Conservation (phyloP, 1,140 invertebrate genomes). For the Akabosia matsudoensis region DNA sequence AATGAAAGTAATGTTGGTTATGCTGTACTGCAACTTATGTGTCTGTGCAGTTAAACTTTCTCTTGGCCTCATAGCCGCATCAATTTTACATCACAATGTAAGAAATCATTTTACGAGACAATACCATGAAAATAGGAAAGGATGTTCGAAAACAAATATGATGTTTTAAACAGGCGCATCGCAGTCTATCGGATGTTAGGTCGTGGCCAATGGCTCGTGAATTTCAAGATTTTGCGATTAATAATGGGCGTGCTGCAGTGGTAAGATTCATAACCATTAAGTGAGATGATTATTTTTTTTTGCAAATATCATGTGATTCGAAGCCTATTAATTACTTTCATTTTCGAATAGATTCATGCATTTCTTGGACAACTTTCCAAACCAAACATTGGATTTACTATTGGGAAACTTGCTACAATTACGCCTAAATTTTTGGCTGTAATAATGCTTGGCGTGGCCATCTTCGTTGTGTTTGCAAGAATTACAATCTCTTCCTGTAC, state of each 20-base stretch:
- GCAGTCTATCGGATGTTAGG: conserved; percentile 32
- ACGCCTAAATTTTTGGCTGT: conserved; percentile 33
- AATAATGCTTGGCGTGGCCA: conserved; percentile 31
- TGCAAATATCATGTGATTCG: no score
- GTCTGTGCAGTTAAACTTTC: conserved; percentile 34
- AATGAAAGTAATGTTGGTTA: conserved; percentile 12
- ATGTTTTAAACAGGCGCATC: conserved; percentile 40
- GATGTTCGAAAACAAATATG: no score
- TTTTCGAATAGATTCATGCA: conserved; percentile 43
- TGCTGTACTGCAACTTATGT: conserved; percentile 34
- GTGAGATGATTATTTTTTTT: no score
- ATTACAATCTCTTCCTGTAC: conserved; percentile 44
- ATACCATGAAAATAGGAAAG: no score
- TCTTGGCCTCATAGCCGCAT: conserved; percentile 36
- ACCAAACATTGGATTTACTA: conserved; percentile 38
- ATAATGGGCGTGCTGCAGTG: conserved; percentile 39
- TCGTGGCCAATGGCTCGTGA: conserved; percentile 46
- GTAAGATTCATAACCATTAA: conserved; percentile 32
- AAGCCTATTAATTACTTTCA: no score
- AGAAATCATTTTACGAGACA: not conserved
- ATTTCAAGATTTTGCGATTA: conserved; percentile 38
- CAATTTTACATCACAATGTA: conserved; percentile 40
- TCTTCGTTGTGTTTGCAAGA: conserved; percentile 40
- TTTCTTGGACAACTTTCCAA: conserved; percentile 40
- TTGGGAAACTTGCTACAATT: conserved; percentile 43